phyloP scores from a whole-genome alignment of 2,113 vertebrate genomes.

The Indri indri region DNA sequence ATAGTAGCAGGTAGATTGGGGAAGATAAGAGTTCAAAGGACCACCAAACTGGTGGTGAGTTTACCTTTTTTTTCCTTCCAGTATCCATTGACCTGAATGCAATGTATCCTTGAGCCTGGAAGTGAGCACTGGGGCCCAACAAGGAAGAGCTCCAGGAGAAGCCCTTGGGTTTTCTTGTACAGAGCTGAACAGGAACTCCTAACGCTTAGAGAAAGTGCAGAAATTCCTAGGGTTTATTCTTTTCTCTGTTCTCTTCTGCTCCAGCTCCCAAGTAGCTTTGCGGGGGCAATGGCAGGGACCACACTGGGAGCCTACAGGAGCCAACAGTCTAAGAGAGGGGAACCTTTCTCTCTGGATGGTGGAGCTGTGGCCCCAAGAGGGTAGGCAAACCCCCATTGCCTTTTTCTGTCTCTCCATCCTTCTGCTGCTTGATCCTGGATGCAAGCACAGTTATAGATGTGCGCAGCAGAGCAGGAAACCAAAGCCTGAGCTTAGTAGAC shows the following conservation, averaged over 20 bases:
- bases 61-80: background rate
- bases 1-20: background rate
- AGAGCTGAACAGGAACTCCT: background rate
- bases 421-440: background rate
- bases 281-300: background rate
- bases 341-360: background rate
- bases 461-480: background rate
- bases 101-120: background rate
- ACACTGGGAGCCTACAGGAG: background rate
- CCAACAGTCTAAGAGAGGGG: background rate
- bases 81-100: background rate
- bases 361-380: background rate
- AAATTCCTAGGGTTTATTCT: background rate
- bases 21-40: background rate
- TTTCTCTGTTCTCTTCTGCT: background rate
- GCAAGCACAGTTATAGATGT: background rate
- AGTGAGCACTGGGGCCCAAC: background rate
- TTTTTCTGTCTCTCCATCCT: background rate
- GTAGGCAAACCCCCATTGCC: background rate
- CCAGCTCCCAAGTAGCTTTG: background rate
- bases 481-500: background rate
- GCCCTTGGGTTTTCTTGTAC: background rate
- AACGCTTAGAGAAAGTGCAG: background rate
- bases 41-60: background rate
- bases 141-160: background rate